phyloP scores from a whole-genome alignment of 1,140 invertebrate genomes.

The Aphis craccivora region DNA sequence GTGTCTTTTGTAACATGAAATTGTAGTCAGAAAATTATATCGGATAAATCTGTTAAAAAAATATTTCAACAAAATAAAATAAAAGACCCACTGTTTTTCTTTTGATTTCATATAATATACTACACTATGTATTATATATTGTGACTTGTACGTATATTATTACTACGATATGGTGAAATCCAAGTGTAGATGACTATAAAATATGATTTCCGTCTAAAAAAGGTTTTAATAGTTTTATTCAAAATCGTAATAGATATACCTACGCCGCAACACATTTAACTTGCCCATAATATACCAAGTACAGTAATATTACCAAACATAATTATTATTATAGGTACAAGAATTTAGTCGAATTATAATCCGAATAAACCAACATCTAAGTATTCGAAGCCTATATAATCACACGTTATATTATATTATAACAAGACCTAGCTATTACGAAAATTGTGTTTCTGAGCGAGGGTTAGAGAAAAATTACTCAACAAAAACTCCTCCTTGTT shows the following conservation, averaged over 20 bases:
- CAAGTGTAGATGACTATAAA: not conserved
- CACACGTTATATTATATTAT: not conserved
- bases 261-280: not conserved
- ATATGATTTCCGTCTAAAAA: not conserved
- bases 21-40: not conserved
- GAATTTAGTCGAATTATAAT: not conserved
- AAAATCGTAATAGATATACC: too few relatives aligned
- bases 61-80: not conserved
- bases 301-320: not conserved
- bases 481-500: not conserved
- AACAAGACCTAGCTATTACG: not conserved
- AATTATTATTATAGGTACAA: not conserved
- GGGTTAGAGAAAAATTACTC: not conserved
- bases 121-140: not conserved
- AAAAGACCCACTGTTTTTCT: not conserved
- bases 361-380: not conserved
- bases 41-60: not conserved
- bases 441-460: not conserved
- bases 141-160: not conserved
- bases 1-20: not conserved
- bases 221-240: not conserved
- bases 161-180: not conserved
- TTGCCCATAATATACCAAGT: too few relatives aligned
- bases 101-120: not conserved
- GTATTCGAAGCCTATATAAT: not conserved